A percentile compares a stretch with the other conserved stretches of the same genome.
Evolutionary conservation across 2,113 vertebrate genomes (phyloP).

Genomic region (Erythrocebus patas): DNA sequence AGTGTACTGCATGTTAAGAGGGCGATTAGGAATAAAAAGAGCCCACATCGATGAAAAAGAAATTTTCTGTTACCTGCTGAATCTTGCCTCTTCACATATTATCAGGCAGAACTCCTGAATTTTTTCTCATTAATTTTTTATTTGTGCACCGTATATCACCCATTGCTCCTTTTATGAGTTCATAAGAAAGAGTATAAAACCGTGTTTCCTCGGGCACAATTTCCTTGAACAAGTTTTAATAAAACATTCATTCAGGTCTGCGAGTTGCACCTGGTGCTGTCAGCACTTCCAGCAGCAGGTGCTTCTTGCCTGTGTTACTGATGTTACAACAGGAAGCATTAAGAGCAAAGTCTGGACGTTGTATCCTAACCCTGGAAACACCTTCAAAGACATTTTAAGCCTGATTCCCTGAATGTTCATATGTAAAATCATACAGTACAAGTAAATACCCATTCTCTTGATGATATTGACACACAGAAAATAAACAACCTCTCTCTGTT

Average conservation of each 20-base stretch:
- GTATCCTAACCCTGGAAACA: neutral
- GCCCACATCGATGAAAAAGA: neutral
- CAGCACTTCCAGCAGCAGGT: fast-evolving
- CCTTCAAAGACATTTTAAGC: neutral
- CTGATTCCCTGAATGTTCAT: neutral
- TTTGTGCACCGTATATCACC: neutral
- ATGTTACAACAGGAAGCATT: fast-evolving
- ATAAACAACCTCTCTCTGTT: neutral
- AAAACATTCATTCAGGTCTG: neutral
- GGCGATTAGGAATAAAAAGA: neutral
- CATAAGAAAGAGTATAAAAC: neutral
- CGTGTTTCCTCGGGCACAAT: neutral
- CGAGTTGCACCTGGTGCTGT: fast-evolving
- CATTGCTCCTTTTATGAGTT: neutral
- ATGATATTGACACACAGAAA: neutral
- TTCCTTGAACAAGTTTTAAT: neutral
- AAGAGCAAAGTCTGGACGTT: neutral
- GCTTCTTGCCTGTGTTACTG: neutral
- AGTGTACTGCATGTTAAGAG: neutral
- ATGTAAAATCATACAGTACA: neutral
- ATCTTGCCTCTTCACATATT: neutral
- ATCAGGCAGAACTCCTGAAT: too few species aligned
- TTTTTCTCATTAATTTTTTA: neutral
- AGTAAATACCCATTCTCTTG: neutral
- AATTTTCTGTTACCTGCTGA: neutral